Percentiles rank a stretch among this genome's conserved stretches.
phyloP scores from a whole-genome alignment of 2,888 invertebrate species.

The Laspeyria flexula region DNA sequence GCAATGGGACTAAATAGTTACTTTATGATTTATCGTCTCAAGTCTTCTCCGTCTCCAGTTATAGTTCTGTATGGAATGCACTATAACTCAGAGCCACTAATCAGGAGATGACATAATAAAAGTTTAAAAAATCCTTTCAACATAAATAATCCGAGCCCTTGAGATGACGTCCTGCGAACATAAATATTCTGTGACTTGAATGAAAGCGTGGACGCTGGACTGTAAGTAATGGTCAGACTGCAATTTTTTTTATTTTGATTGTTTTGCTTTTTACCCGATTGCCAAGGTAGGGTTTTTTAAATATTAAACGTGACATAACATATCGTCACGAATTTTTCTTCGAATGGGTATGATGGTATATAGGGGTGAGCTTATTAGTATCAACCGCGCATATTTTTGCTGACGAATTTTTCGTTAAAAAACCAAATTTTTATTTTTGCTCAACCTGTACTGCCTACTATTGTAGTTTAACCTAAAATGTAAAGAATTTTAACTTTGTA shows the following conservation, averaged over 20 bases:
- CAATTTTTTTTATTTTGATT: neutral
- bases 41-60: slow-evolving; percentile 30
- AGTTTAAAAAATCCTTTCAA: slow-evolving; percentile 34
- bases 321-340: too few species aligned
- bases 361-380: too few species aligned
- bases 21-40: neutral
- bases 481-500: too few species aligned
- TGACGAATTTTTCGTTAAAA: too few species aligned
- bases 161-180: slow-evolving; percentile 55
- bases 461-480: too few species aligned
- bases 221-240: slow-evolving; percentile 49
- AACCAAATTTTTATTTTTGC: too few species aligned
- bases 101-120: slow-evolving; percentile 53
- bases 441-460: too few species aligned
- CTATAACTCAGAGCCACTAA: slow-evolving; percentile 50
- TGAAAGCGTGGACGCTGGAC: slow-evolving; percentile 48
- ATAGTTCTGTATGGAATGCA: slow-evolving; percentile 9
- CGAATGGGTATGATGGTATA: too few species aligned
- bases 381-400: too few species aligned
- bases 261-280: too few species aligned
- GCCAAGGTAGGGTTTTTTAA: too few species aligned
- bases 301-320: too few species aligned
- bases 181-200: slow-evolving; percentile 70
- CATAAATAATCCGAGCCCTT: slow-evolving; percentile 58
- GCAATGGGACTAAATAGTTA: neutral